Percentiles rank a stretch among this genome's conserved stretches.
Conservation (phyloP, 2,113 vertebrate species). For the Anas platyrhynchos region DNA sequence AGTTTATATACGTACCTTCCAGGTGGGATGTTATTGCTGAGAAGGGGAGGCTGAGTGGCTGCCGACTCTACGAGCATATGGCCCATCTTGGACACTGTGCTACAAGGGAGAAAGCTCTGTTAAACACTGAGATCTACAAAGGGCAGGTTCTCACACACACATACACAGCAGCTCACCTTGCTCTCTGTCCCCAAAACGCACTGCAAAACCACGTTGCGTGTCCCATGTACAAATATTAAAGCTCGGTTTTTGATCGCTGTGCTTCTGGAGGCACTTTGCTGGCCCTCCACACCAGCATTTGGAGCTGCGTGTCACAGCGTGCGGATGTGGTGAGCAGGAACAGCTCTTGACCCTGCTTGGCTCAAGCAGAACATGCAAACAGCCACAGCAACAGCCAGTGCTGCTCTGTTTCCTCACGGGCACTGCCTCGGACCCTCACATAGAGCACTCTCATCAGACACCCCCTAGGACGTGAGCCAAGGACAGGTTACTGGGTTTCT, state of each 20-base stretch:
- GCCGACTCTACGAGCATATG: conserved; percentile 81
- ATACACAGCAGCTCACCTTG: neutral
- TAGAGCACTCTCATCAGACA: neutral
- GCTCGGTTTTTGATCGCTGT: neutral
- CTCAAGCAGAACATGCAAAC: neutral
- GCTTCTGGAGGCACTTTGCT: neutral
- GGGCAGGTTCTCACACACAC: neutral
- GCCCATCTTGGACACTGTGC: conserved; percentile 80
- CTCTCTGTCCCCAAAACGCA: rapidly evolving
- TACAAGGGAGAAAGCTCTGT: conserved; percentile 44
- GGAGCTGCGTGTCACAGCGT: neutral
- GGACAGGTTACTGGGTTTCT: neutral
- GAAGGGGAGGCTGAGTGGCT: conserved; percentile 41
- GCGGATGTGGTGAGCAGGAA: neutral
- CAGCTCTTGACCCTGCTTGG: neutral
- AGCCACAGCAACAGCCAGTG: neutral
- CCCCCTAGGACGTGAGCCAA: neutral
- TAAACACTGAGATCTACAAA: neutral
- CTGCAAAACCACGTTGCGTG: neutral
- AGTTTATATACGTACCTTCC: conserved; percentile 50
- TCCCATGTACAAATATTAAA: rapidly evolving
- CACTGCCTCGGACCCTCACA: neutral
- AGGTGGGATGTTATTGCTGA: neutral
- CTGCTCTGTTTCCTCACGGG: neutral
- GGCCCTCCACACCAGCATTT: neutral